Evolutionary conservation across 2,797 vertebrate species (phyloP).

Genomic region (Microctenopoma steveboyesi): DNA sequence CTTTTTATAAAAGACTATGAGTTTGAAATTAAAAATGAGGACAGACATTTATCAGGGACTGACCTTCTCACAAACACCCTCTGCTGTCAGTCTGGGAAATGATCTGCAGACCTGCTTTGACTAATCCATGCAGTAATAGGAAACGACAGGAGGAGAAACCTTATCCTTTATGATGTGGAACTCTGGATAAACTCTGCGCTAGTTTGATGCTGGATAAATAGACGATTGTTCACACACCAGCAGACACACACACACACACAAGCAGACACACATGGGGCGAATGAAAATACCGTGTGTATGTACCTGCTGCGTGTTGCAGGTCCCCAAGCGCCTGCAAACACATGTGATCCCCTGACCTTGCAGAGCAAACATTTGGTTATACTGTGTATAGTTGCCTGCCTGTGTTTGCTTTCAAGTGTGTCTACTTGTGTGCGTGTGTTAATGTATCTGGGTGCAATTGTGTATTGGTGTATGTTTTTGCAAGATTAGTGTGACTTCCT

Average conservation of each 20-base stretch:
- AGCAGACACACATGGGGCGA: constrained; percentile 3
- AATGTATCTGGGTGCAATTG: constrained; percentile 54
- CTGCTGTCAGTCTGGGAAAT: constrained; percentile 43
- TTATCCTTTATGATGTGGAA: constrained; percentile 60
- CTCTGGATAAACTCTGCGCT: constrained; percentile 70
- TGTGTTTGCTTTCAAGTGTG: constrained; percentile 23
- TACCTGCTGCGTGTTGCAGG: constrained; percentile 64
- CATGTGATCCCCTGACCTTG: constrained; percentile 69
- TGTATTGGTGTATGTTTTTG: constrained; percentile 67
- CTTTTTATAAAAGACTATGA: constrained; percentile 11
- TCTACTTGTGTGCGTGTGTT: constrained; percentile 18
- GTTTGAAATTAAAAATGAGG: constrained; percentile 22
- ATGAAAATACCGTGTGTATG: constrained; percentile 56
- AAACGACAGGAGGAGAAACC: constrained; percentile 61
- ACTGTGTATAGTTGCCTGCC: constrained; percentile 26
- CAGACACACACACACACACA: constrained; percentile 33
- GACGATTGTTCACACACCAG: constrained; percentile 53
- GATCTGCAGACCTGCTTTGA: constrained; percentile 53
- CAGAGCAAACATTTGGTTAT: constrained; percentile 69
- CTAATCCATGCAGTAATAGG: constrained; percentile 59
- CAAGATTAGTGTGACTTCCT: constrained; percentile 64
- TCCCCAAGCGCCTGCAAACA: constrained; percentile 64
- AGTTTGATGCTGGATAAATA: constrained; percentile 64
- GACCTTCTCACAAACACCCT: constrained; percentile 21
- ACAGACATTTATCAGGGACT: constrained; percentile 16